phyloP scores from a whole-genome alignment of 2,888 invertebrate genomes.

The Melolontha melolontha region DNA sequence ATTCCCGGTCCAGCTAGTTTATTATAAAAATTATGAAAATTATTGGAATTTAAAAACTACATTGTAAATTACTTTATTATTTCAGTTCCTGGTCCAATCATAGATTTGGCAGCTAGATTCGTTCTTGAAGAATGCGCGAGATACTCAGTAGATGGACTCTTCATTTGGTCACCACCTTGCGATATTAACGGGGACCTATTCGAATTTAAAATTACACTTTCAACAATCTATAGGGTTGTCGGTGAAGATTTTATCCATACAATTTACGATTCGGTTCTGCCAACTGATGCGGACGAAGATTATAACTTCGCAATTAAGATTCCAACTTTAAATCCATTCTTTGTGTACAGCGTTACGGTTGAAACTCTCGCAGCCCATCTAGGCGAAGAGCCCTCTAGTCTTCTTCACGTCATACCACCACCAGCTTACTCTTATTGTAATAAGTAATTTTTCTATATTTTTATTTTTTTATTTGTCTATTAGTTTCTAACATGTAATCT shows the following conservation, averaged over 20 bases:
- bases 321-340: conserved; percentile 34
- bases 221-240: conserved; percentile 2
- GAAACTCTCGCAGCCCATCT: conserved; percentile 17
- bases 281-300: conserved; percentile 5
- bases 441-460: not conserved
- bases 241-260: conserved; percentile 3
- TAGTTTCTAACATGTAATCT: not conserved
- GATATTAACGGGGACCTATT: conserved; percentile 30
- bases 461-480: conserved; percentile 3
- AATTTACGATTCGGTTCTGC: not conserved
- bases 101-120: conserved; percentile 1
- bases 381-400: not conserved
- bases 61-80: not conserved
- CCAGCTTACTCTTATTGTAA: conserved; percentile 16
- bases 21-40: no score
- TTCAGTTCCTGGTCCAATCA: conserved; percentile 26
- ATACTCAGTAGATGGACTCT: conserved; percentile 1
- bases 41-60: no score
- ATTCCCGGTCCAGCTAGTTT: no score
- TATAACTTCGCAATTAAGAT: conserved; percentile 7
- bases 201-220: conserved; percentile 7
- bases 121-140: conserved; percentile 9
- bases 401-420: conserved; percentile 11
- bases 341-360: conserved; percentile 26
- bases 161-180: conserved; percentile 30